A percentile compares a stretch with the other conserved stretches of the same genome.
Conservation (phyloP, 2,797 vertebrate genomes). For the Australoheros facetus region DNA sequence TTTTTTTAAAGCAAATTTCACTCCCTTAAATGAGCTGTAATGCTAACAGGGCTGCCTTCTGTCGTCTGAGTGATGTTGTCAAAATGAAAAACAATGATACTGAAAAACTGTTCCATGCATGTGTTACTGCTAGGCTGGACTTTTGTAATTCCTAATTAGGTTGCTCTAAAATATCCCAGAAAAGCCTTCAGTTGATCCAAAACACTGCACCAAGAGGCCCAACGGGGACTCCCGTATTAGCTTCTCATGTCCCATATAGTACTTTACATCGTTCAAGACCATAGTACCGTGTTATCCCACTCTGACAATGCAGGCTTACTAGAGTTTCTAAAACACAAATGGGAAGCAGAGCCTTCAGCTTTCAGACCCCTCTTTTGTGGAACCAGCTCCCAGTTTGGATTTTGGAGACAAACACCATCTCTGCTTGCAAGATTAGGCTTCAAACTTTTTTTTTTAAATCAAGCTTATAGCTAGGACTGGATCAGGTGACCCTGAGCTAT, state of each 20-base stretch:
- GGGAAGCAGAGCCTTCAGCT: rapidly evolving
- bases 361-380: no score
- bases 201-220: not conserved
- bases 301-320: not conserved
- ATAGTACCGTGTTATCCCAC: not conserved
- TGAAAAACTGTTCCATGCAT: not conserved
- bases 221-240: not conserved
- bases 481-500: not conserved
- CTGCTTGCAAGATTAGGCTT: not conserved
- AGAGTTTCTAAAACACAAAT: not conserved
- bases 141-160: not conserved
- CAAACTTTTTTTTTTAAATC: not conserved
- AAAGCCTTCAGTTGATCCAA: not conserved
- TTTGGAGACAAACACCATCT: not conserved
- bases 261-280: not conserved
- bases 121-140: not conserved
- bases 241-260: not conserved
- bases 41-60: no score
- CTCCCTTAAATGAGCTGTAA: no score
- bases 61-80: no score
- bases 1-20: no score
- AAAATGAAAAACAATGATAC: not conserved
- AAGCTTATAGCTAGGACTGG: not conserved
- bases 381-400: no score
- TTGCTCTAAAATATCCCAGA: not conserved